phyloP scores from a whole-genome alignment of 1,140 invertebrate genomes.

The Bombus cullumanus region DNA sequence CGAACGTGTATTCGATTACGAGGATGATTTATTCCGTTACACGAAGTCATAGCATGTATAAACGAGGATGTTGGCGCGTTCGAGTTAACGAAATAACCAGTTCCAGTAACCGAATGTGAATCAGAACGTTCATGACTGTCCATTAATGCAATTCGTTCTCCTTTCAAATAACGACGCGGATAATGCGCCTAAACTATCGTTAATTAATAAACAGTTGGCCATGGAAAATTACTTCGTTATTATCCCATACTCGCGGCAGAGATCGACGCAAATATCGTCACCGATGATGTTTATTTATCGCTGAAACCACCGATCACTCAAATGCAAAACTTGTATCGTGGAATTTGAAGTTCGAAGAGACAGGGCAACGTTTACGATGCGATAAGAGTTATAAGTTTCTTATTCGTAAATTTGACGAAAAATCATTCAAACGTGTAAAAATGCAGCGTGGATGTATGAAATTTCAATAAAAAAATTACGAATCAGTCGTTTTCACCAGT shows the following conservation, averaged over 20 bases:
- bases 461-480: too few relatives aligned
- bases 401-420: too few relatives aligned
- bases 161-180: background rate
- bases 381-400: too few relatives aligned
- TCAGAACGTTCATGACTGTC: background rate
- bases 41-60: background rate
- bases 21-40: conserved; percentile 21
- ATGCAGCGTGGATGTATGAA: too few relatives aligned
- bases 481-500: too few relatives aligned
- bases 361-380: too few relatives aligned
- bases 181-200: background rate
- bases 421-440: too few relatives aligned
- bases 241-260: background rate
- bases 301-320: too few relatives aligned
- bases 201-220: background rate
- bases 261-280: too few relatives aligned
- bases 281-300: too few relatives aligned
- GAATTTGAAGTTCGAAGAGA: too few relatives aligned
- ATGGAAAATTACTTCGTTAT: background rate
- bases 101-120: conserved; percentile 34
- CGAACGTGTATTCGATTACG: conserved; percentile 18
- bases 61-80: background rate
- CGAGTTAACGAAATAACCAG: conserved; percentile 25
- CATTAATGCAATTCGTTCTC: conserved; percentile 16
- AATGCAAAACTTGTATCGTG: too few relatives aligned